These are phyloP conservation scores for Lagria hirta DNA, from an alignment of 2,888 invertebrate genomes.

Conservation along the genomic window DNA sequence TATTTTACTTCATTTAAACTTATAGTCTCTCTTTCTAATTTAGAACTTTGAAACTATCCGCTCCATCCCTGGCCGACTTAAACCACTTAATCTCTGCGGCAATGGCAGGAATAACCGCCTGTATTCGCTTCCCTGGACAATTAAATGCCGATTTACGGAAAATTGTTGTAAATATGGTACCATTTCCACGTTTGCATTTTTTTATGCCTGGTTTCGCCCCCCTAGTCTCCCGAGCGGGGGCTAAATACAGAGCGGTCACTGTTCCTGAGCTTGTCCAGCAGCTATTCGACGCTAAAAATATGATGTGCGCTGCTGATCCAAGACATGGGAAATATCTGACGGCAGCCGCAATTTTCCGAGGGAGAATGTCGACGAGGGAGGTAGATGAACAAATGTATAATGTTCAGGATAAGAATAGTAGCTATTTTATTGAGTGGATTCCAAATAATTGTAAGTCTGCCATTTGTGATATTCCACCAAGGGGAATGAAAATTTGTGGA, in stretches of 20 bases:
- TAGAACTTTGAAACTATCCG: conserved; percentile 61
- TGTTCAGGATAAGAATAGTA: conserved; percentile 68
- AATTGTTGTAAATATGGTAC: conserved; percentile 64
- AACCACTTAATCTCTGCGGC: conserved; percentile 60
- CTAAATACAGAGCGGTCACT: conserved; percentile 72
- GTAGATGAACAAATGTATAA: conserved; percentile 65
- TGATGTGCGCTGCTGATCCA: conserved; percentile 90
- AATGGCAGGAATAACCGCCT: conserved; percentile 64
- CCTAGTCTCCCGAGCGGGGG: conserved; percentile 59
- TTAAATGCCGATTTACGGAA: conserved; percentile 68
- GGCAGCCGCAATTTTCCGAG: conserved; percentile 79
- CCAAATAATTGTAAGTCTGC: conserved; percentile 74
- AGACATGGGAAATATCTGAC: conserved; percentile 77
- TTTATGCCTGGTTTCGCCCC: conserved; percentile 70
- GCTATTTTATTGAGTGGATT: conserved; percentile 69
- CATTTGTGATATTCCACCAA: conserved; percentile 70
- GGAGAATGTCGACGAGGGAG: conserved; percentile 67
- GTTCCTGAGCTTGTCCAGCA: conserved; percentile 78
- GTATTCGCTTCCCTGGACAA: conserved; percentile 70
- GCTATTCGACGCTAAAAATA: conserved; percentile 82
- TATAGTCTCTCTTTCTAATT: too few species aligned
- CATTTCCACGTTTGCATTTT: conserved; percentile 67
- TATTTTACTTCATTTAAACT: too few species aligned
- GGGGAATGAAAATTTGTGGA: conserved; percentile 67
- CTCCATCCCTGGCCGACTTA: conserved; percentile 61